Evolutionary conservation across 2,113 vertebrate genomes (phyloP), one percentile per base, ranked within the genome.

Genomic region (Tachysurus vachellii): DNA sequence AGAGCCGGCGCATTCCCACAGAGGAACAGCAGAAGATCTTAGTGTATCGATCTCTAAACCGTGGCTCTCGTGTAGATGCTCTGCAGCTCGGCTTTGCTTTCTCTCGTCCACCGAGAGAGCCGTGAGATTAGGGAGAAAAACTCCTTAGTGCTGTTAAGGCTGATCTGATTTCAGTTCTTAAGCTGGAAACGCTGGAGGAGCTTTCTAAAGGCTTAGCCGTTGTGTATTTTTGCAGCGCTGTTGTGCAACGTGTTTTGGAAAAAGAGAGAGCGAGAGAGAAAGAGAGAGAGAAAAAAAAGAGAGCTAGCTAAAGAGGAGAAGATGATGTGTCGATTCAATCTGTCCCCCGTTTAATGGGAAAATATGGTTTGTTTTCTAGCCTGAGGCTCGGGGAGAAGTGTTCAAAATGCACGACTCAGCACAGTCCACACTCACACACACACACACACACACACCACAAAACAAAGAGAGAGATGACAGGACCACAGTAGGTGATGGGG

Each of bases 231-330:
- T 68, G 76, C 83, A 85, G 47, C 14, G 64, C 71, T 84, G 90
- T 91, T 92, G 91, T 90, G 91, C 88, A 92, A 93, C 86, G 71
- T 91, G 83, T 87, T 85, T 85, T 83, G 77, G 44, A 87, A 86
- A 86, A 86, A 81, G 80, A 61, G 23, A 47, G 80, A 70, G 62
- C 68, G 75, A 71, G 66, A 71, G 10, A 42, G 17, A 75, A 21
- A 47, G 71, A 44, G 75, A n/a, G 14, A 28, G 23, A 77, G 71
- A 57, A 23, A 80, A 77, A 86, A 70, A 68, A 17, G 54, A 84
- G 77, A 77, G 54, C n/a, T 13, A 82, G 83, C n/a, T n/a, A n/a
- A n/a, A n/a, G n/a, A n/a, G 70, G 53, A 88, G 83, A 88, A 71
- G 61, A 42, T 42, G 36, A 84, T 54, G 61, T 80, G 80, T 83